phyloP scores from a whole-genome alignment of 2,888 invertebrate species.

The Camponotus fellah region DNA sequence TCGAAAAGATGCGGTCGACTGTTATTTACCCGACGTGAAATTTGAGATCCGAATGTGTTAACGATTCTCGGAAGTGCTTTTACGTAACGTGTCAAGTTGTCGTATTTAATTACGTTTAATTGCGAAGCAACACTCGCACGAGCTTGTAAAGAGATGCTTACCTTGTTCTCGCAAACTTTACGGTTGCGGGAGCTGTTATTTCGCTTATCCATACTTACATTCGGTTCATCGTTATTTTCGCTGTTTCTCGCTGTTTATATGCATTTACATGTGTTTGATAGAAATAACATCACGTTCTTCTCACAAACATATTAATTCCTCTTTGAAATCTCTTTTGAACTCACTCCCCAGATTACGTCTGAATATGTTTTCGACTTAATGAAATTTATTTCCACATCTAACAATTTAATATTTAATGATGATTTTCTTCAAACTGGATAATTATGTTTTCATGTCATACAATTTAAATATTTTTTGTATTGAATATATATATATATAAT shows the following conservation, averaged over 20 bases:
- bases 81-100: constrained; percentile 4
- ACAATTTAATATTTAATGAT: constrained; percentile 6
- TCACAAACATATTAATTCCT: constrained; percentile 3
- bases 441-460: background rate
- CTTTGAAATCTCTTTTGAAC: background rate
- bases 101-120: constrained; percentile 36
- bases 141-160: constrained; percentile 15
- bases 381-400: background rate
- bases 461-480: background rate
- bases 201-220: background rate
- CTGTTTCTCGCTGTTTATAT: constrained; percentile 9
- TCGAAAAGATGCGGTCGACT: background rate
- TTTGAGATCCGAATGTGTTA: background rate
- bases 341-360: background rate
- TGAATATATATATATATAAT: background rate
- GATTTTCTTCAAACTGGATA: background rate
- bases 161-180: constrained; percentile 9
- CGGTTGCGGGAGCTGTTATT: constrained; percentile 24
- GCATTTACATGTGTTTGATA: constrained; percentile 12
- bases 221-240: constrained; percentile 21
- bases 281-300: background rate
- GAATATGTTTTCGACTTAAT: background rate
- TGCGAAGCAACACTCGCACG: background rate
- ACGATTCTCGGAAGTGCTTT: constrained; percentile 15
- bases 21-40: background rate